Evolutionary conservation across 2,888 invertebrate genomes (phyloP).

Genomic region (Drosophila subquinaria): DNA sequence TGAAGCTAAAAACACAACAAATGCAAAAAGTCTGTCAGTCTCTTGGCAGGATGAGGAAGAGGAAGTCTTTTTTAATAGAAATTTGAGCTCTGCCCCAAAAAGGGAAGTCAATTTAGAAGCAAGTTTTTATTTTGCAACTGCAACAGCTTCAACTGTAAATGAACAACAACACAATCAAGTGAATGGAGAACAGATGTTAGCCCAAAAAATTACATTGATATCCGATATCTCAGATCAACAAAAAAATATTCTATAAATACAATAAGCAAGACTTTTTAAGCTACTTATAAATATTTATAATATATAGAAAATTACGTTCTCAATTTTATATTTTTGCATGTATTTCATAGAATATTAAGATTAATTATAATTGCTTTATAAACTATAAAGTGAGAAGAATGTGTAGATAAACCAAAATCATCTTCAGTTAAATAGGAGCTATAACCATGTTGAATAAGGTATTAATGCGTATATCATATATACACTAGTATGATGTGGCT

Average conservation of each 20-base stretch:
- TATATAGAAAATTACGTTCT: neutral
- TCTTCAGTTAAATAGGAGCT: too few relatives aligned
- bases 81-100: conserved; percentile 39
- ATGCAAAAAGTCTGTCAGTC: conserved; percentile 33
- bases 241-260: neutral
- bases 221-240: neutral
- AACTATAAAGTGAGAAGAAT: too few relatives aligned
- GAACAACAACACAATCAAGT: neutral
- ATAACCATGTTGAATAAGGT: too few relatives aligned
- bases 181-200: conserved; percentile 21
- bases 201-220: neutral
- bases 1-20: conserved; percentile 67
- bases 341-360: neutral
- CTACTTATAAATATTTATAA: neutral
- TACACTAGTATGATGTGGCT: too few relatives aligned
- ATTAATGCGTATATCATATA: too few relatives aligned
- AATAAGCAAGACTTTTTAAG: neutral
- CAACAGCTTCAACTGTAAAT: conserved; percentile 12
- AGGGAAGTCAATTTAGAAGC: conserved; percentile 49
- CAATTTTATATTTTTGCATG: neutral
- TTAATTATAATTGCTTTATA: neutral
- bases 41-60: conserved; percentile 14
- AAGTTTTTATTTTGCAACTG: conserved; percentile 28
- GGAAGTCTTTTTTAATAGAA: conserved; percentile 52
- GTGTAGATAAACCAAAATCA: too few relatives aligned